Evolutionary conservation across 1,140 invertebrate species (phyloP), one percentile per base, ranked within the genome.

Genomic region (Myzus persicae): DNA sequence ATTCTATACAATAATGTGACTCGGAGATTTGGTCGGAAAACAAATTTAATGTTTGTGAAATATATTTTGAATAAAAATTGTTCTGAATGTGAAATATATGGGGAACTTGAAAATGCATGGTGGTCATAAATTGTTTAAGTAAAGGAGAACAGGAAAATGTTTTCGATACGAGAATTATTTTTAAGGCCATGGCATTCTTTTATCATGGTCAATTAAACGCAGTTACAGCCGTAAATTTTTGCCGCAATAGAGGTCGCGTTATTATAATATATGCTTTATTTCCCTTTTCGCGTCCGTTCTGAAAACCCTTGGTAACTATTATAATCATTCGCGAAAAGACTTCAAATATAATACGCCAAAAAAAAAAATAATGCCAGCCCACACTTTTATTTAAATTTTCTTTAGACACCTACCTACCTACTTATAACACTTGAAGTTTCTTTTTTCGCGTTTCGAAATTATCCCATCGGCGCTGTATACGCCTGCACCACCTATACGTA

Each of bases 141-240:
- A 44, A 20, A 42, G 24, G 2, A 42, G 14, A 42, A 11, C 88
- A 9, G 14, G 88, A 67, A n/a, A 67, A 90, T 31, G 38, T 67
- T 67, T 90, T 90, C 26, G 24, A 59, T 90, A 67, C 59, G 59
- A 90, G 38, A 90, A 67, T 67, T 67, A 67, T 67, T 42, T 67
- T 90, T 90, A 42, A 67, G 38, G 42, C 26, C 46, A 7, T n/a
- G n/a, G 18, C n/a, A 89, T 89, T 89, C 24, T 89, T 59, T 59
- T 90, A 59, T 42, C 38, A 67, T 40, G 51, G 54, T 67, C 38
- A 90, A 90, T 90, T 42, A 90, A 90, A 90, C 38, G 40, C 51
- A 7, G 22, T 59, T 38, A 31, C 24, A 26, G 38, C 24, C 36
- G 11, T 90, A 59, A 5, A 90, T 90, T 90, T 59, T 31, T 2